Evolutionary conservation across 2,113 vertebrate genomes (phyloP).

Genomic region (Dendropsophus ebraccatus): DNA sequence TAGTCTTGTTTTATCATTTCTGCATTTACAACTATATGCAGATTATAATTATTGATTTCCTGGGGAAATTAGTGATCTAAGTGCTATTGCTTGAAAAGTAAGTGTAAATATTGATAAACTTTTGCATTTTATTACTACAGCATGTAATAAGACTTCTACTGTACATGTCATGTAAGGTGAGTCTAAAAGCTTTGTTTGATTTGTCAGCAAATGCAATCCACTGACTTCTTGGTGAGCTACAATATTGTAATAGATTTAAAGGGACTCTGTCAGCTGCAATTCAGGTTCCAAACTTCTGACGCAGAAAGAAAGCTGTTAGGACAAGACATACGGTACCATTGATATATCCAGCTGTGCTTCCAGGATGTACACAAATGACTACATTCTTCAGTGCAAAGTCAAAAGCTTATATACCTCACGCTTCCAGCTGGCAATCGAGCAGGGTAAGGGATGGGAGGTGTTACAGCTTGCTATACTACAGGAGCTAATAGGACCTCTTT

Average conservation of each 20-base stretch:
- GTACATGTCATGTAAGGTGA: conserved; percentile 29
- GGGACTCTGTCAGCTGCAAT: no score
- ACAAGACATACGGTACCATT: no score
- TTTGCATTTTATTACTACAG: neutral
- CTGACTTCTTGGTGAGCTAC: neutral
- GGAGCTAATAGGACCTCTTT: no score
- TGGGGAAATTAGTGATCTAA: neutral
- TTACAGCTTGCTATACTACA: no score
- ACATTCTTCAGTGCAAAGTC: no score
- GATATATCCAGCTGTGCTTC: no score
- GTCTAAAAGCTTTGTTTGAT: neutral
- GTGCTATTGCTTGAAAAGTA: neutral
- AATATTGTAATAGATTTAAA: neutral
- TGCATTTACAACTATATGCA: neutral
- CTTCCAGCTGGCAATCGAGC: no score
- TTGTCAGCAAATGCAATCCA: conserved; percentile 37
- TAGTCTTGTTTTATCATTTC: neutral
- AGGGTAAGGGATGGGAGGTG: no score
- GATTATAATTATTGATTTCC: neutral
- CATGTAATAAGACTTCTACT: neutral
- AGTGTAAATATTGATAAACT: neutral
- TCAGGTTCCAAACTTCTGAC: no score
- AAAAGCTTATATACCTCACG: no score
- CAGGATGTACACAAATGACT: no score
- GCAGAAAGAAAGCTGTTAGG: no score